Base-by-base conservation (phyloP, 2,888 invertebrate genomes). In the Amphipoea lucens region DNA sequence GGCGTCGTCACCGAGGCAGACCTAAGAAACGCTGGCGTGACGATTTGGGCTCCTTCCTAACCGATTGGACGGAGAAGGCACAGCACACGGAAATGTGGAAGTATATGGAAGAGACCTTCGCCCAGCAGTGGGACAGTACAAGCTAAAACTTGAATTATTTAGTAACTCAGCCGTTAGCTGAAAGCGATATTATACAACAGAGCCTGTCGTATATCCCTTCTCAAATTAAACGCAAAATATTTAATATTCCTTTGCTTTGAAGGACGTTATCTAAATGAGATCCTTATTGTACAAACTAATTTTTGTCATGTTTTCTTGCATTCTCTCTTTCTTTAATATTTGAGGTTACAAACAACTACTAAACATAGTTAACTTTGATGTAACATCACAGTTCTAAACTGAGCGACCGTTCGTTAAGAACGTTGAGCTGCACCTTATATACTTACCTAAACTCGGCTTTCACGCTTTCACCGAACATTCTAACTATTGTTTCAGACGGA, bases 181-280 rank as follows among this genome's bases (percentile, higher is more conserved):
- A 57, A 57, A 29, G 60, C 20, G 3, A 75, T 82, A 17, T 36
- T 51, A 51, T 7, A 17, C 12, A 63, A 63, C 74, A 54, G 45
- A 51, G 60, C 29, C 29, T 23, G 36, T 36, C 3, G 9, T 51
- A 11, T 2, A 9, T 51, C 2, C 57, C 9, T 62, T 36, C 20
- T 23, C 17, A 23, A n/a, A 9, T 20, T 36, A 42, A 82, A 63
- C 51, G n/a, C 14, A 36, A 36, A 74, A 63, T 36, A 36, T 63
- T 82, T 14, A n/a, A 36, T 62, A 36, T 62, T 74, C 7, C 17
- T 54, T 81, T 63, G 4, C 62, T n/a, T 71, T 81, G 81, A 78
- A 62, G 29, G 48, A 72, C 48, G 23, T 29, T 71, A 78, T 82
- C 73, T 54, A 74, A 78, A 82, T 74, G 42, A 36, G 74, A 74